Base-by-base conservation (phyloP, 2,888 invertebrate genomes). In the Byasa hedistus region DNA sequence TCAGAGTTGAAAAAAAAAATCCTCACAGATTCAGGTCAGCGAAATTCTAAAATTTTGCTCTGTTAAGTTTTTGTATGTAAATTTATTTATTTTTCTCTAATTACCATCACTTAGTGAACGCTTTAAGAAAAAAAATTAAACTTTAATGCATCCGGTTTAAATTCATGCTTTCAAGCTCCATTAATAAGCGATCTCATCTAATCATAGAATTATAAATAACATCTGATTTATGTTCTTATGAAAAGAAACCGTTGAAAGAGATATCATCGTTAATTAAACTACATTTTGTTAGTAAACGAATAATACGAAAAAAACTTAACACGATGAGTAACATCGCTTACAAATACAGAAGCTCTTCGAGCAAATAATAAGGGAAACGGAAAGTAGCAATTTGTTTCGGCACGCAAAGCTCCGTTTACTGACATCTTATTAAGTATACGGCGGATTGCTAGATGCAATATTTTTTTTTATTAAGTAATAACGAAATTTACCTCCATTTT, bases 391-490 rank as follows among this genome's bases (percentile, higher is more conserved):
- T 80, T 77, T 72, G 55, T 64, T 57, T 60, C 59, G 67, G 69
- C 79, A 79, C 79, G 79, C 77, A 73, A 79, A 76, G 64, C 70
- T 65, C 62, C 72, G 72, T 69, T 78, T 67, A 67, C 62, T 60
- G 56, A 67, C 66, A 55, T 67, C 66, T 67, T 60, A 67, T 67
- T 67, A 67, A 32, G 60, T 27, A 59, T 23, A 19, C 44, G 10
- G 32, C 44, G 32, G 22, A 63, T 63, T 52, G 61, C 61, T 57
- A 10, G 52, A 54, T 54, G 22, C 10, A 48, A 48, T n/a, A 5
- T n/a, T 48, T n/a, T n/a, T 44, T 48, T 39, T 39, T 15, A 15
- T 15, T 15, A 15, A 39, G 12, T 39, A 39, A 39, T 12, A 39
- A 12, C 3, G 12, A 39, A 39, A 12, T 32, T 32, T 32, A 8